Conservation (phyloP, 2,797 vertebrate species). For the Tympanoctomys barrerae region DNA sequence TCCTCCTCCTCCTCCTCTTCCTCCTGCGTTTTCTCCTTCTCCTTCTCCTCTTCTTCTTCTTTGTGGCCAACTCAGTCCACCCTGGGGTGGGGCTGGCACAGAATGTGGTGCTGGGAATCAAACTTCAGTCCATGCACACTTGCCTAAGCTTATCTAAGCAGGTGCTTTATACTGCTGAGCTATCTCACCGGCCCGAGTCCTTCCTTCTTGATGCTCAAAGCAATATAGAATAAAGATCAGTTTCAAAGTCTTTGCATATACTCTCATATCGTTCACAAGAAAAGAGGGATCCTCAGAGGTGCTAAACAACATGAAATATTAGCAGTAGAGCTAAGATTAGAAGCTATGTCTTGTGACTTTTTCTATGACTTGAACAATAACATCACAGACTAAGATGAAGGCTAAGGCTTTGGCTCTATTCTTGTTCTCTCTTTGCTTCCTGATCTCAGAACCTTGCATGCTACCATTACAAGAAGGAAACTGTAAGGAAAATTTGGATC, state of each 20-base stretch:
- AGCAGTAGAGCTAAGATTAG: background rate
- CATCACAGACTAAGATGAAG: background rate
- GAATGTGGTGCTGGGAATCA: too few relatives aligned
- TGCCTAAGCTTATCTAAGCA: too few relatives aligned
- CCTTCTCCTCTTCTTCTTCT: too few relatives aligned
- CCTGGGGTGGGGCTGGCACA: too few relatives aligned
- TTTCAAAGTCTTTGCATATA: background rate
- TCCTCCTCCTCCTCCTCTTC: too few relatives aligned
- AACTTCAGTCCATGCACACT: too few relatives aligned
- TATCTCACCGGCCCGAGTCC: background rate
- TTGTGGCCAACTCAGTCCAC: too few relatives aligned
- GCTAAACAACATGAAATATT: background rate
- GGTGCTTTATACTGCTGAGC: too few relatives aligned
- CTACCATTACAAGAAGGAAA: conserved; percentile 77
- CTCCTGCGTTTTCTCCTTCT: too few relatives aligned
- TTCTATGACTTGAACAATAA: background rate
- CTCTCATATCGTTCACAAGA: background rate
- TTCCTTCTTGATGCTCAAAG: background rate
- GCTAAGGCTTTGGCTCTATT: background rate
- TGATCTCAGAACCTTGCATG: conserved; percentile 84
- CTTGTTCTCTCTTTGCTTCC: conserved; percentile 22
- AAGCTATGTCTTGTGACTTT: background rate
- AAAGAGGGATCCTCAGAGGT: background rate
- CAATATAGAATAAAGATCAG: background rate
- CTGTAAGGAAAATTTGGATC: conserved; percentile 57